These are phyloP conservation scores for Triplophysa bombifrons DNA, from an alignment of 2,797 vertebrate species.

Conservation along the genomic window DNA sequence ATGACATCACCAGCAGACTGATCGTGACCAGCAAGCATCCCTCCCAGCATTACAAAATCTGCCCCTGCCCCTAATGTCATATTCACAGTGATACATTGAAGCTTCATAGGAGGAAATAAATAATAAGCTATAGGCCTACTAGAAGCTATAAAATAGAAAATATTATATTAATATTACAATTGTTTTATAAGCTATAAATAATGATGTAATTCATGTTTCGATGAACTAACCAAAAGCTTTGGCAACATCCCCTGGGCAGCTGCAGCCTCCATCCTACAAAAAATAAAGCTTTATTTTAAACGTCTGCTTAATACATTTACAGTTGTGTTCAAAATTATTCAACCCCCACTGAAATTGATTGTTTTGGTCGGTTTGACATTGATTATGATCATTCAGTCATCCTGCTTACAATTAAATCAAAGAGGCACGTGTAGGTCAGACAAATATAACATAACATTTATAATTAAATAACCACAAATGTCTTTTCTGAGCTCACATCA, in stretches of 20 bases:
- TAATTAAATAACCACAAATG: too few relatives aligned
- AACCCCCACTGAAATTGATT: too few relatives aligned
- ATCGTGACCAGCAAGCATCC: conserved; percentile 96
- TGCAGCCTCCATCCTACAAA: conserved; percentile 93
- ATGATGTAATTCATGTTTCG: background rate
- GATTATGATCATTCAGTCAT: too few relatives aligned
- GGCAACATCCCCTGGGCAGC: conserved; percentile 96
- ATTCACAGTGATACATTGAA: background rate
- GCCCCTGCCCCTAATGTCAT: conserved; percentile 86
- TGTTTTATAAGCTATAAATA: background rate
- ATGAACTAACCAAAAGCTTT: conserved; percentile 92
- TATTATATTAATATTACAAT: too few relatives aligned
- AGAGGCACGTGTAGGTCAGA: too few relatives aligned
- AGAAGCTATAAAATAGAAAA: background rate
- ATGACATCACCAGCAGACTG: conserved; percentile 91
- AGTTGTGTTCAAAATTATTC: too few relatives aligned
- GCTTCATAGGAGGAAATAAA: background rate
- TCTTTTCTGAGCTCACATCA: too few relatives aligned
- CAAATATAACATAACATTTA: too few relatives aligned
- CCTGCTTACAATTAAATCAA: too few relatives aligned
- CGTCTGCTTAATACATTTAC: background rate
- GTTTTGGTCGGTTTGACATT: too few relatives aligned
- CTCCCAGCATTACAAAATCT: conserved; percentile 98
- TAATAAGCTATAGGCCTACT: background rate
- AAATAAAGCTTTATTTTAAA: background rate